Conservation (phyloP, 2,888 invertebrate genomes). For the Coremacera marginata region DNA sequence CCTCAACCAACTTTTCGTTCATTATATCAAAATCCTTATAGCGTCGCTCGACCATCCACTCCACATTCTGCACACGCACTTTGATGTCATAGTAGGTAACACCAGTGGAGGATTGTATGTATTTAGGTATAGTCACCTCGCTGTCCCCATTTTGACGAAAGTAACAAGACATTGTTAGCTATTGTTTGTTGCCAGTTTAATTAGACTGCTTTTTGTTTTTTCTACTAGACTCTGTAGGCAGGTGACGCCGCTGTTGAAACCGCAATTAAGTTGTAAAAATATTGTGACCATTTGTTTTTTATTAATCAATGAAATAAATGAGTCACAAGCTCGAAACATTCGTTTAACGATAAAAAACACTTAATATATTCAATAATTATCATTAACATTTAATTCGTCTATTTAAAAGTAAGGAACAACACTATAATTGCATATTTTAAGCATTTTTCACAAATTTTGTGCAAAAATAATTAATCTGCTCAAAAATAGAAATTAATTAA, state of each 20-base stretch:
- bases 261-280: not conserved
- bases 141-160: constrained; percentile 77
- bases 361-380: no score
- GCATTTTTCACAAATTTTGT: no score
- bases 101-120: constrained; percentile 74
- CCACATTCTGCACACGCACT: constrained; percentile 75
- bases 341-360: no score
- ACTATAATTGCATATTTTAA: no score
- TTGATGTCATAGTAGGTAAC: constrained; percentile 81
- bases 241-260: not conserved
- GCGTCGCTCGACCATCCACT: constrained; percentile 86
- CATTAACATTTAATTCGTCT: no score
- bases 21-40: constrained; percentile 92
- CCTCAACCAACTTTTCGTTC: constrained; percentile 83
- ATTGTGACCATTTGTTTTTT: constrained; percentile 1
- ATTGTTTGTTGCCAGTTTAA: not conserved
- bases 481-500: no score
- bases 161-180: constrained; percentile 78
- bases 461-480: no score
- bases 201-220: not conserved
- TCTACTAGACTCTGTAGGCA: not conserved
- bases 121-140: constrained; percentile 76
- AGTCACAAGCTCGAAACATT: no score
- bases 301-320: not conserved
- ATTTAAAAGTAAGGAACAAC: no score